Percentiles rank a stretch among this genome's conserved stretches.
These are phyloP conservation scores for Anas platyrhynchos DNA, from an alignment of 2,113 vertebrate species.

Conservation along the genomic window DNA sequence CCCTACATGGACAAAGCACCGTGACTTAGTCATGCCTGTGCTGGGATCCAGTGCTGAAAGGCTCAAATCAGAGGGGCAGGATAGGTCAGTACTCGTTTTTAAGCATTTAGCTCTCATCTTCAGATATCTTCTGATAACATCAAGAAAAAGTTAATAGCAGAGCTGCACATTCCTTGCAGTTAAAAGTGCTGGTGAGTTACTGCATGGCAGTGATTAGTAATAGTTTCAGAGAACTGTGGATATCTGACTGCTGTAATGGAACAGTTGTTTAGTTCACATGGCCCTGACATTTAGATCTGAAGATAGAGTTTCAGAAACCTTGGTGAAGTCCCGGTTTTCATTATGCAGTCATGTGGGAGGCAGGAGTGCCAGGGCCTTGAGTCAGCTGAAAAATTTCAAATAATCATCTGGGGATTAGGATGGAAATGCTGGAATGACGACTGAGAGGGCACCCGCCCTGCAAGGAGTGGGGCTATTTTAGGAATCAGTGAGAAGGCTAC, in stretches of 20 bases:
- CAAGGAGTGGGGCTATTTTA: not conserved
- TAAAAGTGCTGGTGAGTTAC: not conserved
- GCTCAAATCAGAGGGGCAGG: not conserved
- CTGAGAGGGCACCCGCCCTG: not conserved
- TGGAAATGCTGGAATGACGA: not conserved
- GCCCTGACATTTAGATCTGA: constrained; percentile 37
- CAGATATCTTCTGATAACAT: not conserved
- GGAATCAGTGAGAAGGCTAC: not conserved
- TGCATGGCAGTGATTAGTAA: constrained; percentile 3
- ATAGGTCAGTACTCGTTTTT: not conserved
- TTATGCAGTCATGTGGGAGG: not conserved
- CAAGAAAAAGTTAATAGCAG: not conserved
- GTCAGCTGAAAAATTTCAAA: constrained; percentile 49
- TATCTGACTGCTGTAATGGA: not conserved
- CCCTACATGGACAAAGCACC: not conserved
- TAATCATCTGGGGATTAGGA: constrained; percentile 23
- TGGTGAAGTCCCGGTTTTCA: constrained; percentile 27
- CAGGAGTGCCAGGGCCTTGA: constrained; percentile 24
- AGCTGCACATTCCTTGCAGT: not conserved
- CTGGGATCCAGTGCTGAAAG: not conserved
- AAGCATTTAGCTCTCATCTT: not conserved
- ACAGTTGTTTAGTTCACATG: constrained; percentile 20
- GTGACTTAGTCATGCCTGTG: constrained; percentile 12
- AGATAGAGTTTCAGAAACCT: constrained; percentile 29
- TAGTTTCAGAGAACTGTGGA: not conserved